Conservation (phyloP, 2,797 vertebrate species). For the Jordanella pulchra region DNA sequence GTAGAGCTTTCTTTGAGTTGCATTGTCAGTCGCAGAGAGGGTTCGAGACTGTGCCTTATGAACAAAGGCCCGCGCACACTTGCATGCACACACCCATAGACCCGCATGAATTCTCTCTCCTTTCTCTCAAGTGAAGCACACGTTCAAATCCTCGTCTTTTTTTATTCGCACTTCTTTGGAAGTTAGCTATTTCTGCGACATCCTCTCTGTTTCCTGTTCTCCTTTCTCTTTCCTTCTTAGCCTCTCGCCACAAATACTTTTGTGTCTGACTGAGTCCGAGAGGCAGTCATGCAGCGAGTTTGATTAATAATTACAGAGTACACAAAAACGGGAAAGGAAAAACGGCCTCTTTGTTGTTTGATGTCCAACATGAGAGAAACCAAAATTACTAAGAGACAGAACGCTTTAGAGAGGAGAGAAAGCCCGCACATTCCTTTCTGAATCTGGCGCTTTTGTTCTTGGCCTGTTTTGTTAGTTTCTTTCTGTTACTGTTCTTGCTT, state of each 20-base stretch:
- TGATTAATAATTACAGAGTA: conserved; percentile 87
- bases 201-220: conserved; percentile 45
- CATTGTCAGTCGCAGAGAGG: conserved; percentile 62
- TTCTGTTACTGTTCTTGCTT: conserved; percentile 30
- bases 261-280: conserved; percentile 77
- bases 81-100: conserved; percentile 10
- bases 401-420: conserved; percentile 67
- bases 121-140: conserved; percentile 46
- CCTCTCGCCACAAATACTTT: conserved; percentile 63
- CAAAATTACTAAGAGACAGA: conserved; percentile 84
- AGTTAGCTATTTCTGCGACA: conserved; percentile 69
- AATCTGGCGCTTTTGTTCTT: conserved; percentile 64
- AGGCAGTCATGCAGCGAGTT: conserved; percentile 75
- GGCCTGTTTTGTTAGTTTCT: conserved; percentile 37
- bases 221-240: conserved; percentile 49
- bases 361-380: conserved; percentile 84
- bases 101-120: conserved; percentile 10
- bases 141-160: conserved; percentile 36
- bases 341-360: conserved; percentile 80
- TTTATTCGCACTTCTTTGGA: conserved; percentile 49
- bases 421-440: conserved; percentile 69
- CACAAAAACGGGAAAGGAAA: conserved; percentile 70
- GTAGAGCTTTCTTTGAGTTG: conserved; percentile 44
- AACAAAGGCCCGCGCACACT: conserved; percentile 52
- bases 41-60: conserved; percentile 46